These are phyloP conservation scores for Platycnemis pennipes DNA, from an alignment of 2,888 invertebrate species.

Conservation along the genomic window DNA sequence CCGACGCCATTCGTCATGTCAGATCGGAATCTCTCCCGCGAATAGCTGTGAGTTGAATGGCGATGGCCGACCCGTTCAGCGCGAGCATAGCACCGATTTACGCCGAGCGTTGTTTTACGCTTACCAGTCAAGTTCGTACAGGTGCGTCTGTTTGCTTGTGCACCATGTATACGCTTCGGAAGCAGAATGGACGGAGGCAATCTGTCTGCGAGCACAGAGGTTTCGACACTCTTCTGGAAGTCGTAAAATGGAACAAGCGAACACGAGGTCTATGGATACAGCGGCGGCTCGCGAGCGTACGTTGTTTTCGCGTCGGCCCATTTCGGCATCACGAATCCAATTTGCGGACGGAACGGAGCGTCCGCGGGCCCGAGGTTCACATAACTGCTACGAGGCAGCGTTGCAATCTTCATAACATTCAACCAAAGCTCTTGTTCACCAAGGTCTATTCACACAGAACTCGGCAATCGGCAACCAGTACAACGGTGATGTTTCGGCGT, in stretches of 20 bases:
- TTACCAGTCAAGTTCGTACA: background rate
- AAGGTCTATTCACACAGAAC: no score
- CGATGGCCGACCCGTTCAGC: background rate
- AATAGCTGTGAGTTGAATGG: background rate
- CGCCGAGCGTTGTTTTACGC: background rate
- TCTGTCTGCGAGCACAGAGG: background rate
- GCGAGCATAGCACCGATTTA: background rate
- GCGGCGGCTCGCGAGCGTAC: background rate
- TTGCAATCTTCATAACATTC: no score
- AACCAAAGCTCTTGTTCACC: no score
- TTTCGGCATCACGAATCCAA: background rate
- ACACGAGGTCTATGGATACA: background rate
- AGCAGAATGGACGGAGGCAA: background rate
- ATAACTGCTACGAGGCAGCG: no score
- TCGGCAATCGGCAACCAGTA: no score
- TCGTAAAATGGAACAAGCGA: background rate
- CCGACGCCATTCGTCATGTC: slow-evolving; percentile 11
- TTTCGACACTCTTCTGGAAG: background rate
- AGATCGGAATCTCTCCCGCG: slow-evolving; percentile 5
- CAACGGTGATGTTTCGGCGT: no score
- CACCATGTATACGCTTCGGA: background rate
- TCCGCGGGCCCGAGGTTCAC: no score
- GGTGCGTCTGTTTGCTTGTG: background rate
- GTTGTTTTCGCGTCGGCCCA: background rate
- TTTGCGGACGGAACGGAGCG: no score